Percentiles rank a stretch among this genome's conserved stretches.
These are phyloP conservation scores for Brachyhypopomus occidentalis DNA, from an alignment of 2,113 vertebrate species.

Conservation along the genomic window DNA sequence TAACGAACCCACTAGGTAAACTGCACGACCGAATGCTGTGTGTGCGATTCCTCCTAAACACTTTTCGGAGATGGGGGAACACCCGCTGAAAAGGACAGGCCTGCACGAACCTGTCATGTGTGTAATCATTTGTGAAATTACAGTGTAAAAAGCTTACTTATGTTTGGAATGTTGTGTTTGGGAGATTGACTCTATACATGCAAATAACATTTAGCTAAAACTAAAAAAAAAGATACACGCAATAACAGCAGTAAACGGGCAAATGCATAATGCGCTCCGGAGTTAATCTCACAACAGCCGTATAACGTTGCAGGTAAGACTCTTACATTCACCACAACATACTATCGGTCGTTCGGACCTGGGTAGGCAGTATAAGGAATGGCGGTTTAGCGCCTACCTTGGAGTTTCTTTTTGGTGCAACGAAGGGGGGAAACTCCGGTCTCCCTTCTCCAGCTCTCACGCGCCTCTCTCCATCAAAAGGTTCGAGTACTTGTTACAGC, in stretches of 20 bases:
- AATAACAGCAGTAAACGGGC: too few species aligned
- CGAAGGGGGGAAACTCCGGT: slow-evolving; percentile 67
- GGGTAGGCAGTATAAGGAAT: not conserved
- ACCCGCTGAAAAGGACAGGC: not conserved
- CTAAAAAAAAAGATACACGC: too few species aligned
- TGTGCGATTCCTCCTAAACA: not conserved
- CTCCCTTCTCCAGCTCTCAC: slow-evolving; percentile 68
- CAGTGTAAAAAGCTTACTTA: not conserved
- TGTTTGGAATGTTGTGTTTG: too few species aligned
- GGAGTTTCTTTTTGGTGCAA: slow-evolving; percentile 74
- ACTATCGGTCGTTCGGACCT: not conserved
- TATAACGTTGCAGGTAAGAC: not conserved
- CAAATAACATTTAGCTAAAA: not conserved
- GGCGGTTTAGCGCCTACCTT: slow-evolving; percentile 67
- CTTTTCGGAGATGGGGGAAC: not conserved
- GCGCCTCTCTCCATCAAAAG: slow-evolving; percentile 70
- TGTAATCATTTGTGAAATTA: not conserved
- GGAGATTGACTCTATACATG: not conserved
- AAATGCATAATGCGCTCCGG: not conserved
- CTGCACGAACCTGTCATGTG: not conserved
- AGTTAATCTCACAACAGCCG: not conserved
- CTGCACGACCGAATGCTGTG: not conserved
- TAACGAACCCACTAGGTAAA: not conserved
- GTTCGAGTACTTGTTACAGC: slow-evolving; percentile 4
- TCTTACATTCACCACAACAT: too few species aligned